phyloP scores from a whole-genome alignment of 1,140 invertebrate species.

The Condylostylus longicornis region DNA sequence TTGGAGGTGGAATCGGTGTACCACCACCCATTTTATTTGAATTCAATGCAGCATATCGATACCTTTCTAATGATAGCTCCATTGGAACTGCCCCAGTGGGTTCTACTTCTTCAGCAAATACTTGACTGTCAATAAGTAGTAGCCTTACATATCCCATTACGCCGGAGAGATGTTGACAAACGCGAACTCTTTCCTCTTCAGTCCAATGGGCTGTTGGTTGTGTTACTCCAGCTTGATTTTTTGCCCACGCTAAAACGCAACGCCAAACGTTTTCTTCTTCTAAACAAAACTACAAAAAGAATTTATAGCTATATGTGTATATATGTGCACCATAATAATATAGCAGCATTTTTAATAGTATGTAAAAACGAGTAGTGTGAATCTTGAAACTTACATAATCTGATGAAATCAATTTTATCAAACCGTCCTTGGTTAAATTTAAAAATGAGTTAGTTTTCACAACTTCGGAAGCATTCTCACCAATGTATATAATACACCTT shows the following conservation, averaged over 20 bases:
- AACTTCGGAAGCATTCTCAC: constrained; percentile 77
- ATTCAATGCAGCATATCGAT: constrained; percentile 69
- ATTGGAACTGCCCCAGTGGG: constrained; percentile 86
- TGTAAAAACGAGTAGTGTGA: neutral
- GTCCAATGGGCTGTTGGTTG: constrained; percentile 81
- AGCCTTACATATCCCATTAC: constrained; percentile 79
- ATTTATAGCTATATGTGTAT: neutral
- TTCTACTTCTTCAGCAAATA: constrained; percentile 88
- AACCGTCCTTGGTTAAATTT: constrained; percentile 70
- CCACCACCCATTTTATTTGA: constrained; percentile 43
- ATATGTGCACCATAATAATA: neutral
- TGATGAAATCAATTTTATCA: constrained; percentile 79
- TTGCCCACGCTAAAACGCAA: constrained; percentile 75
- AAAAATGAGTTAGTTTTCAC: constrained; percentile 77
- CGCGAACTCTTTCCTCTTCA: constrained; percentile 71
- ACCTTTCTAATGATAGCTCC: constrained; percentile 76
- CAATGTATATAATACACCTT: constrained; percentile 71
- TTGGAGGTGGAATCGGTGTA: constrained; percentile 23
- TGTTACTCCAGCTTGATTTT: constrained; percentile 76
- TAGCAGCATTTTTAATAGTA: neutral
- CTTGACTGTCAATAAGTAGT: constrained; percentile 75
- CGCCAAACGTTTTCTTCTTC: constrained; percentile 89
- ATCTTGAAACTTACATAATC: constrained; percentile 71
- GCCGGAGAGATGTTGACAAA: constrained; percentile 67
- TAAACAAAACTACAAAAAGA: constrained; percentile 48